Percentiles rank a stretch among this genome's conserved stretches.
phyloP scores from a whole-genome alignment of 2,888 invertebrate species.

The Cryptosula pallasiana region DNA sequence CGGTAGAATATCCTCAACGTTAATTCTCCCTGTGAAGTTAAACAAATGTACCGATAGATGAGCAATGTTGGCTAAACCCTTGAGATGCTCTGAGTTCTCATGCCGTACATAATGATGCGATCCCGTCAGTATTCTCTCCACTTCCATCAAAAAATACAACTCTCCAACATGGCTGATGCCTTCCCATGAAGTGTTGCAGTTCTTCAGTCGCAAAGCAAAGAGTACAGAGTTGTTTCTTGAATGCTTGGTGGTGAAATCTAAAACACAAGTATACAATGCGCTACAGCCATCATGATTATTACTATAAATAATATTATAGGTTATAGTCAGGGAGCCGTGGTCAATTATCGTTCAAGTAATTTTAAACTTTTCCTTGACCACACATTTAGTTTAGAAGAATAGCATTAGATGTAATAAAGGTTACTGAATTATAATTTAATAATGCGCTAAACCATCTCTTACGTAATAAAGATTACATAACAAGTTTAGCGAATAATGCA shows the following conservation, averaged over 20 bases:
- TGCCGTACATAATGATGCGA: background rate
- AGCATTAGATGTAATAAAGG: too few species aligned
- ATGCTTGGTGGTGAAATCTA: background rate
- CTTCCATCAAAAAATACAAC: background rate
- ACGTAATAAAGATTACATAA: too few species aligned
- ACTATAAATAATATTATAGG: too few species aligned
- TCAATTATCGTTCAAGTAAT: too few species aligned
- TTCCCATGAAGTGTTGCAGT: background rate
- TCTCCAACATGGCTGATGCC: background rate
- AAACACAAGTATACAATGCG: too few species aligned
- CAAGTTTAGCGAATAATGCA: too few species aligned
- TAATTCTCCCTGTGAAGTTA: background rate
- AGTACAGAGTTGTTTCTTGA: background rate
- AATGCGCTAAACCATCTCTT: too few species aligned
- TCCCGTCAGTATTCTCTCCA: background rate
- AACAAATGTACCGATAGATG: background rate
- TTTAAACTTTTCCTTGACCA: too few species aligned
- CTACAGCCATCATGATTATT: too few species aligned
- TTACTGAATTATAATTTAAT: too few species aligned
- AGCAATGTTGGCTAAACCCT: background rate
- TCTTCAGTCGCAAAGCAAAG: background rate
- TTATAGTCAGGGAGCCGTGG: too few species aligned
- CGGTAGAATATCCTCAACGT: background rate
- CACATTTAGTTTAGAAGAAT: too few species aligned
- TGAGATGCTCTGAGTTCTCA: background rate